Percentiles rank a stretch among this genome's conserved stretches.
These are phyloP conservation scores for Oplegnathus fasciatus DNA, from an alignment of 2,113 vertebrate genomes.

Conservation along the genomic window DNA sequence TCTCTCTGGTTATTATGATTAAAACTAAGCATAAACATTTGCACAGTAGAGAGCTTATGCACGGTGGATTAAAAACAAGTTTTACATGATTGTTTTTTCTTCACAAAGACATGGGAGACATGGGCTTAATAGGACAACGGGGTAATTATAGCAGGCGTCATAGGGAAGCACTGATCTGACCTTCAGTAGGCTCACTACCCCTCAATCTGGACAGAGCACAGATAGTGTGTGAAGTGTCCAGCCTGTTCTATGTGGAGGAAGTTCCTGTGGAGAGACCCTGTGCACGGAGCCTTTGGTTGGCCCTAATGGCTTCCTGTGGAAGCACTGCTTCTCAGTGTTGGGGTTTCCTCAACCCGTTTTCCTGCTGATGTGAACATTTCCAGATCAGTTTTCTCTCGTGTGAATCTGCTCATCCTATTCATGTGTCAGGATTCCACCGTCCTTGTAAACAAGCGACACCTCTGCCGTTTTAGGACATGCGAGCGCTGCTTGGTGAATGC, in stretches of 20 bases:
- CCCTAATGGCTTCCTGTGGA: constrained; percentile 79
- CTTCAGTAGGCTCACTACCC: constrained; percentile 8
- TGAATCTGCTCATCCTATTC: constrained; percentile 58
- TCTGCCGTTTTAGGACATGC: not conserved
- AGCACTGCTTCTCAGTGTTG: constrained; percentile 62
- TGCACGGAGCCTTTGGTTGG: constrained; percentile 58
- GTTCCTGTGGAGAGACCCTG: constrained; percentile 74
- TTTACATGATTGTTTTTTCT: constrained; percentile 13
- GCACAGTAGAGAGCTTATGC: not conserved
- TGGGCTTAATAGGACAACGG: not conserved
- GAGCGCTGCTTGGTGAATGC: not conserved
- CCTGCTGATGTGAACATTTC: constrained; percentile 80
- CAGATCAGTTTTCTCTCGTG: constrained; percentile 58
- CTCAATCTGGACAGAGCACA: constrained; percentile 22
- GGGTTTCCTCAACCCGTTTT: constrained; percentile 77
- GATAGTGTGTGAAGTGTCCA: constrained; percentile 49
- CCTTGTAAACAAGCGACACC: constrained; percentile 36
- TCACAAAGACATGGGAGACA: constrained; percentile 14
- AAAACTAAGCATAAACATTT: constrained; percentile 31
- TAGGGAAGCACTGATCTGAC: constrained; percentile 33
- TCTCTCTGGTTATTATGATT: constrained; percentile 23
- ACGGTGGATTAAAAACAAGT: not conserved
- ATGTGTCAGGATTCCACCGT: constrained; percentile 41
- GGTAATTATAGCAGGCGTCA: constrained; percentile 4
- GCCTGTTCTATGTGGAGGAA: constrained; percentile 64